Percentiles rank a stretch among this genome's conserved stretches.
These are phyloP conservation scores for Dynastes hyllus DNA, from an alignment of 2,888 invertebrate species.

Conservation along the genomic window DNA sequence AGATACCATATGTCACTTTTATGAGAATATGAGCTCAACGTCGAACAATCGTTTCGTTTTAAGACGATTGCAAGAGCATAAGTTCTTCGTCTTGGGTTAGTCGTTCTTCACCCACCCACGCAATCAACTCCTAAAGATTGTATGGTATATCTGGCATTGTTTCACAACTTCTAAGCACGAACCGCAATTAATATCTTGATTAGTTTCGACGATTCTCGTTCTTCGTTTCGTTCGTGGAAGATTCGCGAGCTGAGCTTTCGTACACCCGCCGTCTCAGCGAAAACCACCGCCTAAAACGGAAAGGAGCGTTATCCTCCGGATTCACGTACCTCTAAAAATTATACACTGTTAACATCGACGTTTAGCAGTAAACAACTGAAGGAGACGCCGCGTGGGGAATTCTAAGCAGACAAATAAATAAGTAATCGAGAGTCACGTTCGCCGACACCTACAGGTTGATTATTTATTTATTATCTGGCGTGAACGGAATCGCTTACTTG, in stretches of 20 bases:
- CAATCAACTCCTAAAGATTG: constrained; percentile 40
- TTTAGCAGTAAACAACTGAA: constrained; percentile 39
- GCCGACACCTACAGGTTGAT: constrained; percentile 26
- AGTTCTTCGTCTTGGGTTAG: not conserved
- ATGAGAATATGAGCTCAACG: too few species aligned
- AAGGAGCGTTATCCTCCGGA: not conserved
- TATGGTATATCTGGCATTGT: constrained; percentile 45
- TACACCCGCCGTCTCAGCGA: not conserved
- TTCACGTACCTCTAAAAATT: constrained; percentile 28
- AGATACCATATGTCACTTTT: too few species aligned
- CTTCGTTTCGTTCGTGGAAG: constrained; percentile 4
- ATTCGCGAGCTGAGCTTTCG: not conserved
- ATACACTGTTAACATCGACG: constrained; percentile 43
- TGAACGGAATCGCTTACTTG: constrained; percentile 32
- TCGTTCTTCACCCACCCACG: constrained; percentile 43
- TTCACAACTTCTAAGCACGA: constrained; percentile 55
- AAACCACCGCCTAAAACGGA: constrained; percentile 23
- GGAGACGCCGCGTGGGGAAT: constrained; percentile 24
- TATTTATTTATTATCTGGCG: constrained; percentile 11
- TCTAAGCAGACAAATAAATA: constrained; percentile 38
- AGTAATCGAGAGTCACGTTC: constrained; percentile 42
- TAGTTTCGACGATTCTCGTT: constrained; percentile 57
- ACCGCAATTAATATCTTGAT: constrained; percentile 61
- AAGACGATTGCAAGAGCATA: not conserved
- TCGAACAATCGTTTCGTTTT: not conserved